phyloP scores from a whole-genome alignment of 2,797 vertebrate genomes.

The Alosa sapidissima region DNA sequence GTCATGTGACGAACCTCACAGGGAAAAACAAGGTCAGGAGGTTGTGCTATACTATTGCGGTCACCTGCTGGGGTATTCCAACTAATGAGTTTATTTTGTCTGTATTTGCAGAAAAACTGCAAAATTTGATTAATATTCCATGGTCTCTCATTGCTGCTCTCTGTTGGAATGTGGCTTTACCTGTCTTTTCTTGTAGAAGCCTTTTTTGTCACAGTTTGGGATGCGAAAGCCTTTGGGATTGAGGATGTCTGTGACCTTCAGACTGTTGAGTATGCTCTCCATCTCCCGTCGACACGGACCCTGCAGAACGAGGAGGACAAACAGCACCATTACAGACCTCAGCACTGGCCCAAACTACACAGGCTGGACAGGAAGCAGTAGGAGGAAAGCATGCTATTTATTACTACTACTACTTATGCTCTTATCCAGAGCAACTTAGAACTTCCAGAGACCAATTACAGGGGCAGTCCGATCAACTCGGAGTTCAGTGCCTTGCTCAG shows the following conservation, averaged over 20 bases:
- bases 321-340: not conserved
- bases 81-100: not conserved
- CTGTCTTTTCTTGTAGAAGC: conserved; percentile 98
- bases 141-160: not conserved
- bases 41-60: not conserved
- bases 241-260: conserved; percentile 87
- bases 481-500: no score
- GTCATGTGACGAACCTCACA: not conserved
- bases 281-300: conserved; percentile 94
- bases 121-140: no score
- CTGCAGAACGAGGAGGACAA: conserved; percentile 61
- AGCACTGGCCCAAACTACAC: not conserved
- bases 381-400: no score
- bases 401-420: no score
- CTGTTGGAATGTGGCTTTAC: conserved; percentile 64
- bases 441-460: no score
- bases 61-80: not conserved
- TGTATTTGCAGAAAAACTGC: no score
- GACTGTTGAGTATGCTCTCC: conserved; percentile 85
- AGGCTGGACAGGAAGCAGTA: not conserved
- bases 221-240: conserved; percentile 88
- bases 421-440: no score
- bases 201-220: conserved; percentile 96
- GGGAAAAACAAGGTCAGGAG: not conserved
- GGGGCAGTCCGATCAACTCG: no score